Evolutionary conservation across 2,113 vertebrate genomes (phyloP).

Genomic region (Echinops telfairi): DNA sequence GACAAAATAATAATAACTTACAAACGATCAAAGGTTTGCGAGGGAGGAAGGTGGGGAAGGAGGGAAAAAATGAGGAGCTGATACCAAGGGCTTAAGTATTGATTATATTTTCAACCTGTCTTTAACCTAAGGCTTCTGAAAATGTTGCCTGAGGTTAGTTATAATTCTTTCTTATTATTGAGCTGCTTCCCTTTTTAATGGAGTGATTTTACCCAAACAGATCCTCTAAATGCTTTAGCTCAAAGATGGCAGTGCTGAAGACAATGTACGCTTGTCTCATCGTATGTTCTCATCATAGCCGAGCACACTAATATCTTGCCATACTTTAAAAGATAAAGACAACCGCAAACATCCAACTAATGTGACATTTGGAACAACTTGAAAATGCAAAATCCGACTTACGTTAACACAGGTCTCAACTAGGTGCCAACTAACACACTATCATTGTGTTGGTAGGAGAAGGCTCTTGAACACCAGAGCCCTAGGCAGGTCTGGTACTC

Average conservation of each 20-base stretch:
- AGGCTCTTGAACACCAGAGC: neutral
- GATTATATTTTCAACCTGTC: neutral
- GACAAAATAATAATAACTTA: no score
- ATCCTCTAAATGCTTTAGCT: constrained; percentile 50
- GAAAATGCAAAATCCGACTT: constrained; percentile 37
- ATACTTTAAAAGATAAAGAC: neutral
- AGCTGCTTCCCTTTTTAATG: constrained; percentile 20
- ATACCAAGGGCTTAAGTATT: neutral
- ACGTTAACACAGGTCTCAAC: neutral
- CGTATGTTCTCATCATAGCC: neutral
- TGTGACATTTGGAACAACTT: constrained; percentile 15
- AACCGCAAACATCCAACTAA: neutral
- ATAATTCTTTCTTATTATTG: neutral
- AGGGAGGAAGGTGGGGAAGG: no score
- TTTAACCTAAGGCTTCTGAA: constrained; percentile 33
- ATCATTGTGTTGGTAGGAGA: neutral
- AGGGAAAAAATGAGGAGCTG: no score
- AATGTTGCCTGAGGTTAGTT: constrained; percentile 47
- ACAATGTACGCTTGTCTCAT: constrained; percentile 43
- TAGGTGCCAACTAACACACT: neutral
- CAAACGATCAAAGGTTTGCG: no score
- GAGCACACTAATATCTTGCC: neutral
- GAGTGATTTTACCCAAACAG: constrained; percentile 13
- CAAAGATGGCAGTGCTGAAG: neutral
- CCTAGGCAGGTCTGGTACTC: neutral